Percentiles rank a stretch among this genome's conserved stretches.
phyloP scores from a whole-genome alignment of 1,140 invertebrate genomes.

The Lasioglossum albipes region DNA sequence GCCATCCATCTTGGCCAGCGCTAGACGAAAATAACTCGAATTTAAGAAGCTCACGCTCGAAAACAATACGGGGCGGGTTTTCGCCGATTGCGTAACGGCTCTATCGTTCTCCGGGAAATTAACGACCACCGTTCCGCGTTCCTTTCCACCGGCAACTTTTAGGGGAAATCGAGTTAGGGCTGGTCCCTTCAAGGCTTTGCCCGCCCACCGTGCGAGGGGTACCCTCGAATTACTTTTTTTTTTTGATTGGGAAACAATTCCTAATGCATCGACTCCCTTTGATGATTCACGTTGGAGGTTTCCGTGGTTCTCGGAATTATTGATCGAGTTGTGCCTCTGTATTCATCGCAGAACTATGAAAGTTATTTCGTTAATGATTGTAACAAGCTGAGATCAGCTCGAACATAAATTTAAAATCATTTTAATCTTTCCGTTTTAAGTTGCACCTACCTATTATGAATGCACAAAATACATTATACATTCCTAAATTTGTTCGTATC shows the following conservation, averaged over 20 bases:
- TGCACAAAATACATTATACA: too few species aligned
- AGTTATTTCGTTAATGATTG: too few species aligned
- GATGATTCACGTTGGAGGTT: neutral
- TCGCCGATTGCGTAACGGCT: slow-evolving; percentile 66
- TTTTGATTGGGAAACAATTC: neutral
- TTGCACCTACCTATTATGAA: too few species aligned
- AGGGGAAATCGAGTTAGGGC: slow-evolving; percentile 10
- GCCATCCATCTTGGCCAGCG: slow-evolving; percentile 71
- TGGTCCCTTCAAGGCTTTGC: neutral
- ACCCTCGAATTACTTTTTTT: neutral
- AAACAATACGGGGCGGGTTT: slow-evolving; percentile 71
- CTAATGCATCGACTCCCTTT: neutral
- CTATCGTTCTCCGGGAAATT: slow-evolving; percentile 24
- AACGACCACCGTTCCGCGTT: neutral
- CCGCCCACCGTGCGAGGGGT: neutral
- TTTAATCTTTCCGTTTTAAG: too few species aligned
- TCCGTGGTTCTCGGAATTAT: too few species aligned
- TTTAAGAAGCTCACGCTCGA: slow-evolving; percentile 74
- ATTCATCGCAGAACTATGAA: too few species aligned
- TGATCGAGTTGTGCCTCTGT: too few species aligned
- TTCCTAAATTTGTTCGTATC: too few species aligned
- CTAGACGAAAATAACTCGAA: slow-evolving; percentile 75
- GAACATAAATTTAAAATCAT: too few species aligned
- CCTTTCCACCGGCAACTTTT: neutral
- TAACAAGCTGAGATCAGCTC: too few species aligned